Conservation (phyloP, 2,797 vertebrate species). For the Scomberomorus guttatus region DNA sequence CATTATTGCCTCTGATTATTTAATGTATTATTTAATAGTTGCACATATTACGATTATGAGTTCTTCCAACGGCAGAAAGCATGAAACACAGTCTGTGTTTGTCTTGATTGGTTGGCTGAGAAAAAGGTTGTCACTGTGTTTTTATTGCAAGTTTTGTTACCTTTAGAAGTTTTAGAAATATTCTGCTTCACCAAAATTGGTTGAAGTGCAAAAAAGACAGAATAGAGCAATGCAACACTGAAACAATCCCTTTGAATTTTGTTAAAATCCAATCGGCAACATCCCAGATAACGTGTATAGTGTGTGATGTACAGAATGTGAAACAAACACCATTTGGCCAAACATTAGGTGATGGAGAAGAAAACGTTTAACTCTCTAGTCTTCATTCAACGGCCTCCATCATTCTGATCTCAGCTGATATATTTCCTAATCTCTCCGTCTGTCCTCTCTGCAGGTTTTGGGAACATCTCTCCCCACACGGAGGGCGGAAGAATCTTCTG, state of each 20-base stretch:
- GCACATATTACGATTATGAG: too few species aligned
- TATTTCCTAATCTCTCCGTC: not conserved
- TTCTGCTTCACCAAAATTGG: not conserved
- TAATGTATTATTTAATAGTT: too few species aligned
- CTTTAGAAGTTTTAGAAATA: too few species aligned
- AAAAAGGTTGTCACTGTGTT: too few species aligned
- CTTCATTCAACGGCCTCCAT: not conserved
- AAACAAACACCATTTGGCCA: not conserved
- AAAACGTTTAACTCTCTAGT: not conserved
- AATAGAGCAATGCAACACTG: not conserved
- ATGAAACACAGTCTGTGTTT: too few species aligned
- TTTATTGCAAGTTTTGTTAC: too few species aligned
- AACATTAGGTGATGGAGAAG: too few species aligned
- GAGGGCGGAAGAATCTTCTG: slow-evolving; percentile 97
- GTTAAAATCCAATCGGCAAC: too few species aligned
- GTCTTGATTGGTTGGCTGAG: too few species aligned
- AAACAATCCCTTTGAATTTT: not conserved
- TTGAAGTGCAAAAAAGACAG: not conserved
- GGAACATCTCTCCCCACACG: slow-evolving; percentile 96
- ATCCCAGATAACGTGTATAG: not conserved
- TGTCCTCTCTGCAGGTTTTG: slow-evolving; percentile 88
- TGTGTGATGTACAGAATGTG: not conserved
- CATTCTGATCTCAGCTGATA: not conserved
- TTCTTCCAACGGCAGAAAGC: too few species aligned
- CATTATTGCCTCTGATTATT: too few species aligned